Evolutionary conservation across 2,888 invertebrate species (phyloP), one percentile per base, ranked within the genome.

Genomic region (Leptodirus hochenwartii): DNA sequence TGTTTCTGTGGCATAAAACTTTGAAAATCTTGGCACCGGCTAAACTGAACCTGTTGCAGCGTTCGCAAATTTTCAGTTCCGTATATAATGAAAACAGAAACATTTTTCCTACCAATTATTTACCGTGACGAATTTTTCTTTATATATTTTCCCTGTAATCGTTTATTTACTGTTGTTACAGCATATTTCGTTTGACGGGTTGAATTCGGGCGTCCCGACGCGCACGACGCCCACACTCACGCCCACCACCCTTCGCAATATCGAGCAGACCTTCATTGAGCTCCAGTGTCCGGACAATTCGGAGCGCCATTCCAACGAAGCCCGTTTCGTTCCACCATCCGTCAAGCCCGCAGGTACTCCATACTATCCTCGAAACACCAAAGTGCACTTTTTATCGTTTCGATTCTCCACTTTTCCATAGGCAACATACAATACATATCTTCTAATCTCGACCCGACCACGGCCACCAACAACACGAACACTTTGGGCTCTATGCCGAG

Each of bases 211-310:
- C 49, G 84, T 88, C 47, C 87, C 87, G 31, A 88, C 90, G 35
- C 71, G 81, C 55, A 91, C 90, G 40, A 90, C 91, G 49, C 79
- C 90, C 40, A 90, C 87, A 49, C 65, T 93, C 46, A 93, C 93
- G 41, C 91, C 91, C 38, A 91, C 91, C 26, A 90, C 88, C 44
- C 62, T 91, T 52, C 74, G 85, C 47, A 77, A 72, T 61, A 84
- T 91, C 58, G 88, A 91, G 61, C 87, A 90, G 49, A 79, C 84
- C 2, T 82, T 88, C 59, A 72, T 81, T 50, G 87, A 88, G 61
- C 62, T 87, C 49, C 79, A 79, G 58, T n/a, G n/a, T n/a, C n/a
- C n/a, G n/a, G 69, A 69, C 49, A 71, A 73, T 44, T 70, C 75
- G 41, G 72, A 66, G 53, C 67, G 64, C 36, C 73, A 68, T 60